Conservation (phyloP, 2,113 vertebrate genomes). For the Hippocampus mohnikei region DNA sequence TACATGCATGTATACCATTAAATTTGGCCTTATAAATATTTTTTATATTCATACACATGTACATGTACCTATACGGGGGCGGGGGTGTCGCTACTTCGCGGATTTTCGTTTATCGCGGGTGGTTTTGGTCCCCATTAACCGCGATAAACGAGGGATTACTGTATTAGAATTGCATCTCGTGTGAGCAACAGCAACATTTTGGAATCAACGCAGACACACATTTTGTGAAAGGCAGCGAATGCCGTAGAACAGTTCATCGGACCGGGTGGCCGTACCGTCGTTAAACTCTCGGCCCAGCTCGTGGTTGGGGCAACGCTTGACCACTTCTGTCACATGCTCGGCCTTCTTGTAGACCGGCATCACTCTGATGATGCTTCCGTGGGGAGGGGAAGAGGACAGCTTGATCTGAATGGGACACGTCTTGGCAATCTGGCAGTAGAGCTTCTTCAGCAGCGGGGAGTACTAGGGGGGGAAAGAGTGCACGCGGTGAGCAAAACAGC, state of each 20-base stretch:
- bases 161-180: neutral
- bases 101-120: too few species aligned
- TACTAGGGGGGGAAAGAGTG: constrained; percentile 74
- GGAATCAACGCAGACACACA: neutral
- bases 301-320: constrained; percentile 97
- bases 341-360: constrained; percentile 99
- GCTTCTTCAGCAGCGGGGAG: constrained; percentile 94
- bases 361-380: constrained; percentile 87
- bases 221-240: neutral
- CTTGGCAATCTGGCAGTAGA: constrained; percentile 98
- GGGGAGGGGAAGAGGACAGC: constrained; percentile 81
- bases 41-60: too few species aligned
- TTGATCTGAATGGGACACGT: constrained; percentile 98
- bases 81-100: too few species aligned
- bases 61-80: too few species aligned
- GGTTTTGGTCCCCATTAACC: too few species aligned
- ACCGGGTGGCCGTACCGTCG: constrained; percentile 74
- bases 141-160: too few species aligned
- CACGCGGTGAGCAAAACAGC: neutral
- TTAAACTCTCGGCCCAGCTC: constrained; percentile 95
- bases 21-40: too few species aligned
- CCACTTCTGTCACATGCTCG: constrained; percentile 94
- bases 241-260: neutral
- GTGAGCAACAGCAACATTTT: neutral
- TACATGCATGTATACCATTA: too few species aligned